These are phyloP conservation scores for Branchipolynoe longqiensis DNA, from an alignment of 2,888 invertebrate genomes.

Conservation along the genomic window DNA sequence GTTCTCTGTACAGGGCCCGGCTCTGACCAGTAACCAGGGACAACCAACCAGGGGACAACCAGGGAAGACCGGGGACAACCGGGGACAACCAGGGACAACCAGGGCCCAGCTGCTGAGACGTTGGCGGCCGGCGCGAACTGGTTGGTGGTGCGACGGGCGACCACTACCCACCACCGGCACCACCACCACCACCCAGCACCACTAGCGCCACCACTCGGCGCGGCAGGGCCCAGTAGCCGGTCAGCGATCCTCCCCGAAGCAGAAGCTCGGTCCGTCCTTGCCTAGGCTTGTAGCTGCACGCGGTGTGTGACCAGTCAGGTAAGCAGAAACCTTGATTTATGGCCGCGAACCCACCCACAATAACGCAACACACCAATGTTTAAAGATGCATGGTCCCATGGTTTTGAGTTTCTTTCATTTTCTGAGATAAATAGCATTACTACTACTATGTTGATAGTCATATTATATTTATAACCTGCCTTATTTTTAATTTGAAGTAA, in stretches of 20 bases:
- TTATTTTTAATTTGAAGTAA: too few relatives aligned
- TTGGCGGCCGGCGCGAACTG: neutral
- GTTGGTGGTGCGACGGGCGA: neutral
- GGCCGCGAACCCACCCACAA: constrained; percentile 2
- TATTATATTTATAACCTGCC: too few relatives aligned
- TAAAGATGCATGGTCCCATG: too few relatives aligned
- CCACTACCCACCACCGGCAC: neutral
- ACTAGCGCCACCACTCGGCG: too few relatives aligned
- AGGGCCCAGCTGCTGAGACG: constrained; percentile 14
- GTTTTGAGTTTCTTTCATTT: too few relatives aligned
- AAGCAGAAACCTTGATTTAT: constrained; percentile 38
- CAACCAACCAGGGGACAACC: too few relatives aligned
- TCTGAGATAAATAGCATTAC: too few relatives aligned
- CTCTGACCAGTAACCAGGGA: constrained; percentile 17
- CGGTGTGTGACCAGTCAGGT: neutral
- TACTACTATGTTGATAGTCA: too few relatives aligned
- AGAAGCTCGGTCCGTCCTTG: neutral
- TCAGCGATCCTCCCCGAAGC: neutral
- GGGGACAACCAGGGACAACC: too few relatives aligned
- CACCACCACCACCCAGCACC: too few relatives aligned
- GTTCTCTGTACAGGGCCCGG: constrained; percentile 10
- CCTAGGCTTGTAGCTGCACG: too few relatives aligned
- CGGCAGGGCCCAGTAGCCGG: constrained; percentile 36
- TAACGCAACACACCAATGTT: constrained; percentile 21
- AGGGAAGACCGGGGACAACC: too few relatives aligned